Evolutionary conservation across 2,888 invertebrate genomes (phyloP).

Genomic region (Eristalis intricaria): DNA sequence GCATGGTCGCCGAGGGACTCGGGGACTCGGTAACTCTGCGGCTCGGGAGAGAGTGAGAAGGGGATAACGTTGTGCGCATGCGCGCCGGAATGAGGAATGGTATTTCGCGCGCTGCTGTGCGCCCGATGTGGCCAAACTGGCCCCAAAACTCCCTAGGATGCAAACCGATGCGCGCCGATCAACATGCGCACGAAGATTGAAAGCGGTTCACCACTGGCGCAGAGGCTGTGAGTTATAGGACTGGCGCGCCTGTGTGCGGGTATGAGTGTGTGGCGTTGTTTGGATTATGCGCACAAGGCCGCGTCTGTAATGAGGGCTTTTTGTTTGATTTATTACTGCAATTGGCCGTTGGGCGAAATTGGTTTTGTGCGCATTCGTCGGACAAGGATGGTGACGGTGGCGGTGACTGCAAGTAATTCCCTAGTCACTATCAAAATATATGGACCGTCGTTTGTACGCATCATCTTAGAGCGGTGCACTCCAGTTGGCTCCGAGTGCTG

Average conservation of each 20-base stretch:
- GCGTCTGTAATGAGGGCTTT: slow-evolving; percentile 70
- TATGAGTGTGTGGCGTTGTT: slow-evolving; percentile 47
- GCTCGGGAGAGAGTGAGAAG: neutral
- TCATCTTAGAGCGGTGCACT: neutral
- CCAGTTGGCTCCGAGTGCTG: slow-evolving; percentile 20
- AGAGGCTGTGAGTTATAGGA: slow-evolving; percentile 54
- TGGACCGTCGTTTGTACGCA: slow-evolving; percentile 55
- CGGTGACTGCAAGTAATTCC: slow-evolving; percentile 46
- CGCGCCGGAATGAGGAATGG: slow-evolving; percentile 61
- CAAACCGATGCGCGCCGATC: neutral
- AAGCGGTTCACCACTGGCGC: neutral
- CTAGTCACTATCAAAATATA: slow-evolving; percentile 61
- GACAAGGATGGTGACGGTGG: slow-evolving; percentile 14
- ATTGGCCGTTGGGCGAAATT: slow-evolving; percentile 69
- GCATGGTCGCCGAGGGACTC: neutral
- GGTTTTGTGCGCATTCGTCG: slow-evolving; percentile 45
- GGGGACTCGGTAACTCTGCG: neutral
- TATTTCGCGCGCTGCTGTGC: slow-evolving; percentile 63
- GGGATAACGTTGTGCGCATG: slow-evolving; percentile 41
- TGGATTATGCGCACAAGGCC: slow-evolving; percentile 61
- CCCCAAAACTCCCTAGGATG: slow-evolving; percentile 47
- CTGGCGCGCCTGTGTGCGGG: slow-evolving; percentile 5
- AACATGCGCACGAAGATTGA: neutral
- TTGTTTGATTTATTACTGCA: slow-evolving; percentile 70
- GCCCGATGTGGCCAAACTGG: slow-evolving; percentile 42